Base-by-base conservation (phyloP, 2,113 vertebrate genomes). In the Aptenodytes patagonicus region DNA sequence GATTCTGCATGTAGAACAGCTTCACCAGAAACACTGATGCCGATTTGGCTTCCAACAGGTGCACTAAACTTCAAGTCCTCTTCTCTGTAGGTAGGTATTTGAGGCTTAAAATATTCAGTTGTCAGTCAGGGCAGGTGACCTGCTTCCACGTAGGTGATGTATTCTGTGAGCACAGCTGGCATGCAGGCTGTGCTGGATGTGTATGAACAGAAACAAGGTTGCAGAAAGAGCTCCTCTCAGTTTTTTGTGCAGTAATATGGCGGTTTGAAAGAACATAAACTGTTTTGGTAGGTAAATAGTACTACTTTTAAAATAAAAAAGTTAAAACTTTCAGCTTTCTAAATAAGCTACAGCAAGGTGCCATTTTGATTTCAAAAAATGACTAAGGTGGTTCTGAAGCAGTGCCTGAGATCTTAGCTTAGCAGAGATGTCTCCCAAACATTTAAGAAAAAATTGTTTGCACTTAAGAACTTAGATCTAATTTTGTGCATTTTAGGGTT, bases 91-190 rank as follows among this genome's bases (percentile, higher is more conserved):
- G 40, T 25, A 38, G 52, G 17, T 52, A 17, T 80, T 47, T 19
- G 40, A n/a, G 11, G 15, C 32, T 72, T 69, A 64, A 75, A 51
- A 54, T 47, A 34, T 1, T 61, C 22, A 32, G 2, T 25, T 32
- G 11, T 55, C 34, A 55, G 82, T 68, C 25, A 46, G 29, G 40
- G 17, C 44, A 49, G 42, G 29, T 54, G 29, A 60, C 10, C 11
- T 38, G 31, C 32, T 79, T 81, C 34, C 3, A 10, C 1, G 0
- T 8, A 17, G 15, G 4, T 60, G 57, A 21, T 24, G 7, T 36
- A 4, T 51, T 72, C 28, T 2, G 1, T 72, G 71, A 76, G 51
- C 18, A 57, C 24, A 75, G 0, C 34, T 78, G 70, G 16, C 18
- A 32, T 2, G 10, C 14, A 34, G 24, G 12, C 57, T 66, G 22